Evolutionary conservation across 2,797 vertebrate species (phyloP), one percentile per base, ranked within the genome.

Genomic region (Buceros bicornis): DNA sequence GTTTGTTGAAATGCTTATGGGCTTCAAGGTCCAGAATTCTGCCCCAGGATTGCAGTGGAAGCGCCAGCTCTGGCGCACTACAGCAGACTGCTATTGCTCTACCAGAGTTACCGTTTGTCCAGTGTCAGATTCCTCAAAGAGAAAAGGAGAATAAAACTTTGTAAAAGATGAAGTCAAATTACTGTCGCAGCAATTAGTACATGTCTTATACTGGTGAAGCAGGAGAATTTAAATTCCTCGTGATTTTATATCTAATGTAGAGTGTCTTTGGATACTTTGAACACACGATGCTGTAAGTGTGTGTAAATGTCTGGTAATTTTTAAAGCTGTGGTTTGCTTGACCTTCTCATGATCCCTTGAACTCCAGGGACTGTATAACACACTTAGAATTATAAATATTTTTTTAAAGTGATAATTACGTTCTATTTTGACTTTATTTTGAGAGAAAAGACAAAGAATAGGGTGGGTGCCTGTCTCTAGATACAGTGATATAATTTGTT

Each of bases 391-490:
- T 33, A 11, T 6, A 72, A 72, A n/a, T 43, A 2, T 54, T 57
- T 66, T 6, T 61, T 60, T 37, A 11, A 24, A 5, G 20, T 69
- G 9, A 7, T 35, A 42, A 18, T 21, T 72, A 6, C 1, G 1
- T 21, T 74, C 65, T 24, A 29, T 66, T 72, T 81, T 81, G 20
- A 37, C 1, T 26, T 40, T 65, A 13, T 54, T 71, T 24, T 31
- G 1, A 57, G 45, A 61, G 42, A 35, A 87, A 87, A 72, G 3
- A 10, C 31, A 26, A 77, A 48, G 40, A 51, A 56, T 3, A 6
- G 0, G 0, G 0, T 28, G 72, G 5, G 11, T 37, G 47, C 54
- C 20, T 8, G 53, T 43, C 13, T 67, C n/a, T 64, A 25, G 26
- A 11, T 33, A 6, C 5, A 50, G 3, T 47, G 24, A 5, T 61